phyloP scores from a whole-genome alignment of 2,113 vertebrate genomes.

The Anoplopoma fimbria region DNA sequence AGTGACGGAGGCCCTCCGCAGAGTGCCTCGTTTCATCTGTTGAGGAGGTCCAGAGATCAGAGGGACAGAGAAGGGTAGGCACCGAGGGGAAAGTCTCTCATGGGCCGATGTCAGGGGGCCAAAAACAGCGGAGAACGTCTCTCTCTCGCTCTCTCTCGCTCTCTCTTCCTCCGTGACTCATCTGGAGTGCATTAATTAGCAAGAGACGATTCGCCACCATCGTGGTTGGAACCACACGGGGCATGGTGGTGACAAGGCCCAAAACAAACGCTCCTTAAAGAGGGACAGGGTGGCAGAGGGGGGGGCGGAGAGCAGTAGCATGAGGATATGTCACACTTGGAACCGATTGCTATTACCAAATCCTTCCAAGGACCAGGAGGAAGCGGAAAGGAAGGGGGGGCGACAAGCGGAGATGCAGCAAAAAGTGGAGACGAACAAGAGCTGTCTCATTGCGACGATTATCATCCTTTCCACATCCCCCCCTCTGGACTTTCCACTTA shows the following conservation, averaged over 20 bases:
- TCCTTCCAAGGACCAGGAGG: conserved; percentile 71
- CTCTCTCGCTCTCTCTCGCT: conserved; percentile 46
- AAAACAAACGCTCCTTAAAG: conserved; percentile 82
- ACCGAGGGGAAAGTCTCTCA: conserved; percentile 59
- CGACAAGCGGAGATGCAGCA: conserved; percentile 53
- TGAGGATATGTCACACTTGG: conserved; percentile 80
- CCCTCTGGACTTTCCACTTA: conserved; percentile 60
- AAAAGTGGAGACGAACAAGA: conserved; percentile 45
- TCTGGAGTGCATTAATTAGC: conserved; percentile 79
- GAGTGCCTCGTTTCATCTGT: conserved; percentile 80
- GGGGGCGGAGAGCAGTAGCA: conserved; percentile 26
- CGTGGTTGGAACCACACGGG: conserved; percentile 78
- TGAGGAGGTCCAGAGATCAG: conserved; percentile 83
- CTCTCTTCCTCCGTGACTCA: conserved; percentile 67
- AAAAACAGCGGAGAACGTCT: conserved; percentile 75
- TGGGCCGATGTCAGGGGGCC: conserved; percentile 68
- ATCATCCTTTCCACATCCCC: conserved; percentile 22
- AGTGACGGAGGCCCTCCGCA: conserved; percentile 64
- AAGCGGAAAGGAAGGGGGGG: conserved; percentile 34
- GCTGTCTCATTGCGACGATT: conserved; percentile 35
- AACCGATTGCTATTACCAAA: conserved; percentile 76
- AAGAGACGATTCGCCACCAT: conserved; percentile 81
- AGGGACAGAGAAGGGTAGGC: conserved; percentile 54
- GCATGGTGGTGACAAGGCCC: conserved; percentile 79
- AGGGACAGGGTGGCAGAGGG: conserved; percentile 47